phyloP scores from a whole-genome alignment of 23 tunicate genomes.

The Aplidium turbinatum region DNA sequence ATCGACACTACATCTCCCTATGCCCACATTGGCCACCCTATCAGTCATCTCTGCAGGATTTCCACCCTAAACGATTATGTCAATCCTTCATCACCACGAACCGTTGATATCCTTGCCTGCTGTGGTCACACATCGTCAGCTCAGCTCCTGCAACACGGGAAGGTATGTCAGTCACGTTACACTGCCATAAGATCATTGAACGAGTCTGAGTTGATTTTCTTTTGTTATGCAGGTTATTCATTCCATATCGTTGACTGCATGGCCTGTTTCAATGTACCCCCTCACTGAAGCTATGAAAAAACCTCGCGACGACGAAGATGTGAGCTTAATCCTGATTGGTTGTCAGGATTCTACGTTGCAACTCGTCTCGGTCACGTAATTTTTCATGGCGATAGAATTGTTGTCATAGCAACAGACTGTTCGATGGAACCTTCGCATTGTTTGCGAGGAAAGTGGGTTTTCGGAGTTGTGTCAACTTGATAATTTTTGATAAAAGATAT shows the following conservation, averaged over 20 bases:
- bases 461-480: no score
- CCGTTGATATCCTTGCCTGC: constrained; percentile 69
- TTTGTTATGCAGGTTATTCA: constrained; percentile 41
- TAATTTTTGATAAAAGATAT: no score
- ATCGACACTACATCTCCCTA: constrained; percentile 44
- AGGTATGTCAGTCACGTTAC: constrained; percentile 38
- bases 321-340: constrained; percentile 49
- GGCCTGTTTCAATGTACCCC: constrained; percentile 63
- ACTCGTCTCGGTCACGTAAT: constrained; percentile 31
- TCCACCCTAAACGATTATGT: constrained; percentile 25
- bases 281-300: constrained; percentile 21
- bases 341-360: constrained; percentile 69
- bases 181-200: neutral
- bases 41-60: constrained; percentile 58
- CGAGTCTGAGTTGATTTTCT: neutral
- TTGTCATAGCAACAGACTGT: no score
- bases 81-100: neutral
- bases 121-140: constrained; percentile 72
- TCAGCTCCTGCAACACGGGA: constrained; percentile 61
- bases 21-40: constrained; percentile 74
- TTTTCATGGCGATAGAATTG: no score
- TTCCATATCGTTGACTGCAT: constrained; percentile 31
- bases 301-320: constrained; percentile 4
- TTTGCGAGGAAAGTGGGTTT: no score
- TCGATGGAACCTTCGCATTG: no score